phyloP scores from a whole-genome alignment of 2,797 vertebrate genomes.

The Acipenser oxyrinchus region DNA sequence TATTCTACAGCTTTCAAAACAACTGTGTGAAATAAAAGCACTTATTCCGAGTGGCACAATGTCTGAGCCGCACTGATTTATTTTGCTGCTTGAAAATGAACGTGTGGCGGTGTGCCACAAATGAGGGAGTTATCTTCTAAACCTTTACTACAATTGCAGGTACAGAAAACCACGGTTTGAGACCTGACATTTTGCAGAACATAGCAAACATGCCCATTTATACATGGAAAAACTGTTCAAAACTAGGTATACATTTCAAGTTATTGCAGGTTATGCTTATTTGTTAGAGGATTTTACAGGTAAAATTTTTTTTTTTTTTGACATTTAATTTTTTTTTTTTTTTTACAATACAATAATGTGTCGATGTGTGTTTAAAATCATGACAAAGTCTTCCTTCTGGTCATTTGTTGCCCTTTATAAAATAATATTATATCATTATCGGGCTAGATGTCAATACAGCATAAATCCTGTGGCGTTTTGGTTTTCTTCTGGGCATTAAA shows the following conservation, averaged over 20 bases:
- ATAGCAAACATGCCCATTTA: slow-evolving; percentile 71
- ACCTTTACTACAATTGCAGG: slow-evolving; percentile 68
- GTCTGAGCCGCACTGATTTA: slow-evolving; percentile 74
- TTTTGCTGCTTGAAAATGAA: slow-evolving; percentile 73
- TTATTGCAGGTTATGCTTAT: slow-evolving; percentile 67
- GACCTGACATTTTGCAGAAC: slow-evolving; percentile 71
- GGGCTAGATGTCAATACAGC: slow-evolving; percentile 68
- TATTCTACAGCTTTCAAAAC: not conserved
- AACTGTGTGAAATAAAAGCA: slow-evolving; percentile 23
- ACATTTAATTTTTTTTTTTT: slow-evolving; percentile 45
- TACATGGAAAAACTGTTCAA: slow-evolving; percentile 73
- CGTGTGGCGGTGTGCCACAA: slow-evolving; percentile 71
- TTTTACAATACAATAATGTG: slow-evolving; percentile 51
- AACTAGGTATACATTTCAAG: slow-evolving; percentile 70
- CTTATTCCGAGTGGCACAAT: slow-evolving; percentile 53
- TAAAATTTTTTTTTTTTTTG: slow-evolving; percentile 58
- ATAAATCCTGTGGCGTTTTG: slow-evolving; percentile 71
- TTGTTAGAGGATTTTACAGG: slow-evolving; percentile 64
- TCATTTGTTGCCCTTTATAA: slow-evolving; percentile 60
- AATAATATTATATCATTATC: slow-evolving; percentile 61
- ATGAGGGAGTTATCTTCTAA: slow-evolving; percentile 61
- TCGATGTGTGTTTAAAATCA: slow-evolving; percentile 71
- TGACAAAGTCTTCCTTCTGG: slow-evolving; percentile 69
- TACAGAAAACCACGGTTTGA: slow-evolving; percentile 64
- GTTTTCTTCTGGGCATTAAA: slow-evolving; percentile 78